Percentiles rank a stretch among this genome's conserved stretches.
Conservation (phyloP, 1,140 invertebrate species). For the Drosophila jambulina region DNA sequence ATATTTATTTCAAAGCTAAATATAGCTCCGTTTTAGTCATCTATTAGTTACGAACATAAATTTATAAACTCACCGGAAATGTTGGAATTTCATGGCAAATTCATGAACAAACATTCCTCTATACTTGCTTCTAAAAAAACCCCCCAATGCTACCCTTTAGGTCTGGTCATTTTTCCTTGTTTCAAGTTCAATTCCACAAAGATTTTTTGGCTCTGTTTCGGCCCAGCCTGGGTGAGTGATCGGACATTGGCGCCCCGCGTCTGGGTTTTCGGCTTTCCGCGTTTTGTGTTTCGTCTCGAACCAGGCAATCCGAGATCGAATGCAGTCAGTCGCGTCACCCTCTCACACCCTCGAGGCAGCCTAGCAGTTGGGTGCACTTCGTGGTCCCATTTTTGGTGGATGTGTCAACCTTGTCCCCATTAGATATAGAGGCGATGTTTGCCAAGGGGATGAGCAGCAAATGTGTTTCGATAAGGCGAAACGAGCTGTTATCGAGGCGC, state of each 20-base stretch:
- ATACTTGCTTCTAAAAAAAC: background rate
- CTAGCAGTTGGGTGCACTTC: constrained; percentile 42
- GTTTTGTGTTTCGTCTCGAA: constrained; percentile 50
- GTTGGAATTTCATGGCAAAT: background rate
- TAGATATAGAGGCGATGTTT: constrained; percentile 51
- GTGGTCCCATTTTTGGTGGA: constrained; percentile 47
- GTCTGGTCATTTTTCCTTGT: background rate
- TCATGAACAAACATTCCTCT: background rate
- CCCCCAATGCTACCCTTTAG: background rate
- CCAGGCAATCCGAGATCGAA: constrained; percentile 22
- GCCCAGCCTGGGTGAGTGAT: background rate
- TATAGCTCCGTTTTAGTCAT: too few relatives aligned
- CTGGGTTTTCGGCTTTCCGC: constrained; percentile 50
- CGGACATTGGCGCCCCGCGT: constrained; percentile 32
- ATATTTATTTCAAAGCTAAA: background rate
- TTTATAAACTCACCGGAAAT: background rate
- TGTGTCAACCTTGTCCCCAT: constrained; percentile 73
- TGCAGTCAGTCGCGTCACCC: constrained; percentile 13
- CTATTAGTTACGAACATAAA: too few relatives aligned
- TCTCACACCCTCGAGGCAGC: constrained; percentile 2
- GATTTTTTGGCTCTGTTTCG: constrained; percentile 1
- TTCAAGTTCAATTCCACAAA: constrained; percentile 30
- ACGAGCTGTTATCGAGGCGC: constrained; percentile 66
- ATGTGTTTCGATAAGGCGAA: constrained; percentile 64
- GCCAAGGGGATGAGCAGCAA: constrained; percentile 60